Evolutionary conservation across 2,113 vertebrate species (phyloP).

Genomic region (Ginglymostoma cirratum): DNA sequence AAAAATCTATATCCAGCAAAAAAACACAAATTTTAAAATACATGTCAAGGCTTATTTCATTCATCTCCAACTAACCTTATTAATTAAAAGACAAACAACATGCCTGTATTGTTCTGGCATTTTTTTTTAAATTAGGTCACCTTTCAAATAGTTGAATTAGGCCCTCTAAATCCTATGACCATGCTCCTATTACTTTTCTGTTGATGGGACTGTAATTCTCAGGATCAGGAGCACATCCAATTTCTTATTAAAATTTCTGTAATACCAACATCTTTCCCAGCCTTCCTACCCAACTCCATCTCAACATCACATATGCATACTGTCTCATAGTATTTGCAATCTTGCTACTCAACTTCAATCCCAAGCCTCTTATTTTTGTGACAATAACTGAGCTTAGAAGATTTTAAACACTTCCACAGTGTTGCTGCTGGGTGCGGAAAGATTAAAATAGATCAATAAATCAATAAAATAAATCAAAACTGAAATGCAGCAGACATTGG

Average conservation of each 20-base stretch:
- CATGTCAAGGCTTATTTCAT: neutral
- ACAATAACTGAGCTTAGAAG: neutral
- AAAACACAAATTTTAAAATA: neutral
- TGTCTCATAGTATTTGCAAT: neutral
- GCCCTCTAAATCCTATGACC: neutral
- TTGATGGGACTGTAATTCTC: neutral
- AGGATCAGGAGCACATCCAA: neutral
- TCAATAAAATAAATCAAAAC: too few relatives aligned
- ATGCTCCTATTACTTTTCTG: neutral
- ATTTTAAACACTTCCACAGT: neutral
- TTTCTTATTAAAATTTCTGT: neutral
- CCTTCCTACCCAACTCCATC: neutral
- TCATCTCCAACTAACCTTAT: neutral
- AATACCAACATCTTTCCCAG: neutral
- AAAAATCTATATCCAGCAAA: neutral
- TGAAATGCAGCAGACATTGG: neutral
- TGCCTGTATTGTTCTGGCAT: neutral
- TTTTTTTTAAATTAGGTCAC: neutral
- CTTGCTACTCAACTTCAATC: neutral
- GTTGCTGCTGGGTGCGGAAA: neutral
- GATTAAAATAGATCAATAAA: neutral
- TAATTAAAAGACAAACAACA: neutral
- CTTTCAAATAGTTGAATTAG: neutral
- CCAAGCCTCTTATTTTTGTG: neutral
- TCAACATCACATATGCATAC: neutral